Base-by-base conservation (phyloP, 2,888 invertebrate species). In the Piscicola geometra region DNA sequence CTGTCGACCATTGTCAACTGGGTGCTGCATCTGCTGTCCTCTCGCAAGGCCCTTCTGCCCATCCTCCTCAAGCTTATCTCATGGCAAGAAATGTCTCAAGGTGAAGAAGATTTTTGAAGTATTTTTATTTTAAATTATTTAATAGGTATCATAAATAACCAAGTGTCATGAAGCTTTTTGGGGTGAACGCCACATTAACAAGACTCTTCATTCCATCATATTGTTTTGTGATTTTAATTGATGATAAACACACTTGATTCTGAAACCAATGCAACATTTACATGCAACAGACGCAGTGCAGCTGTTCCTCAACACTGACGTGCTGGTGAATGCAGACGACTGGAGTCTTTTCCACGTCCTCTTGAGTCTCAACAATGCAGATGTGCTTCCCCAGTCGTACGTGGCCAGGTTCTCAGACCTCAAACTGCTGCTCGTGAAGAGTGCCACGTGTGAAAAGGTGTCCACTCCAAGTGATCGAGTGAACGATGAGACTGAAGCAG, bases 1-100 rank as follows among this genome's bases (percentile, higher is more conserved):
- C 82, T 89, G 36, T 84, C 84, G 75, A 83, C 89, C 71, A 86
- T 89, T 60, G 86, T 88, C 18, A 86, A 88, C 76, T 90, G 89
- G 89, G 86, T 88, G 21, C 84, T 86, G 74, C 86, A 87, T 78
- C 86, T 88, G 80, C 82, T 86, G 1, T 78, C 80, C 12, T 83
- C 84, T 52, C 83, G 90, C 76, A 89, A 89, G 81, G 85, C 86
- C 72, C 86, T 87, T 79, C 88, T 90, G 79, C 87, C 88, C 74
- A 86, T 87, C 72, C 82, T 90, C 32, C 83, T 90, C 71, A 80
- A 79, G 18, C 81, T 81, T 74, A 81, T 84, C 69, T 81, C 81
- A 76, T 84, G 83, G 84, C 80, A 81, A 12, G 75, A 79, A 9
- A 81, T 84, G 30, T 81, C 81, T 12, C 79, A 81, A 52, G 60